Base-by-base conservation (phyloP, 2,888 invertebrate species). In the Drosophila histrio region DNA sequence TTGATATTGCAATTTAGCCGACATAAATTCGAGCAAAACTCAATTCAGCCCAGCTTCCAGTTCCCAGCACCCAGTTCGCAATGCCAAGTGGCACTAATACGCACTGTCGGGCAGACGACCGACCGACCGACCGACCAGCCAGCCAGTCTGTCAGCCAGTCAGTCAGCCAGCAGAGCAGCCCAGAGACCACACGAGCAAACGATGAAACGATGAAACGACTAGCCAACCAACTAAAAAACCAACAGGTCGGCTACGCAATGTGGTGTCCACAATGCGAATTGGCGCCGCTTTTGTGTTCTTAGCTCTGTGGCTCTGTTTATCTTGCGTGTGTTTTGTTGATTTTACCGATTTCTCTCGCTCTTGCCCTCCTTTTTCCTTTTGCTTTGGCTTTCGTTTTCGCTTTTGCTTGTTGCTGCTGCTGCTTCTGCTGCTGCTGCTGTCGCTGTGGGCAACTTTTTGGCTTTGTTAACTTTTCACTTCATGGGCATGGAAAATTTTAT, bases 281-380 rank as follows among this genome's bases (percentile, higher is more conserved):
- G 69, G 47, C 56, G 39, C 15, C 30, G 60, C 59, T 66, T 60
- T 67, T 71, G 71, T 75, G 52, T 53, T 58, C 54, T 61, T 50
- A 36, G 62, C 67, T 67, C 39, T 60, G 70, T 47, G 32, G 15
- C n/a, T 49, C 24, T 54, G 54, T 44, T 79, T 81, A 79, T 79
- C 82, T 81, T 71, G 79, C 57, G 79, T 84, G 79, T 81, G 79
- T 84, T 81, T 81, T 82, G 85, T 81, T 81, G 82, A 85, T 75
- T 77, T 77, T 79, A 75, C 69, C 85, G 85, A 85, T 82, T 85
- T 82, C 69, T 46, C 66, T 66, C 62, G 41, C 57, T 17, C 32
- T 30, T 30, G 8, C 39, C 13, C 8, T 19, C 28, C 26, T 11
- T 24, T 21, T 5, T 13, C 26, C 17, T 26, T 28, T 13, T 26